Evolutionary conservation across 1,140 invertebrate genomes (phyloP), one percentile per base, ranked within the genome.

Genomic region (Aradophagus sp.): DNA sequence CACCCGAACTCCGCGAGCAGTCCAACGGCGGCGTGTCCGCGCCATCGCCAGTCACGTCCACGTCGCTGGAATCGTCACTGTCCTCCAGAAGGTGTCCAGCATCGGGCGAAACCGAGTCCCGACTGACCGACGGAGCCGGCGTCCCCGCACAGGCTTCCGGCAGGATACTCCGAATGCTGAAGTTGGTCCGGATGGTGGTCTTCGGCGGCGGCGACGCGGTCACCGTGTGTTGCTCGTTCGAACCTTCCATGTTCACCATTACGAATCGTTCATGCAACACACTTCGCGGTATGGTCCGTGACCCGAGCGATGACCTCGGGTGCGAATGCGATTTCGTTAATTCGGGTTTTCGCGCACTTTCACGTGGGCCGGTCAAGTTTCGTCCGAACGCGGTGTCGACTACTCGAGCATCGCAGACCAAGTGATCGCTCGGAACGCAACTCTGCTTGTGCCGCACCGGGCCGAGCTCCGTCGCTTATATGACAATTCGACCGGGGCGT

Each of bases 111-210:
- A 68, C 36, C 4, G 75, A 76, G 15, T 76, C 80, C 4, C 82
- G 81, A 80, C 82, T 74, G 77, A 81, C 73, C 74, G 86, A 36
- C 1, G 84, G 77, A 2, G 80, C 79, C 0, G 85, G 77, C 0
- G 84, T 84, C 0, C 87, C 86, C 2, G 87, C 73, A 6, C 86
- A 88, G 0, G 90, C 91, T 75, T 92, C 91, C 0, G 90, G 90
- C 8, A 93, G 72, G 16, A 93, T 89, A 17, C 89, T 87, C 52
- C 90, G 90, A 38, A 93, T 93, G 55, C 90, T 92, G 79, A 93
- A 93, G 50, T 87, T 91, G 8, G 90, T 91, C 72, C 91, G 91
- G 0, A 91, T 75, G 0, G 89, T 88, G 44, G 88, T 86, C 19
- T 88, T 84, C 16, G 89, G 88, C 3, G 87, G 86, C 66, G 88